Evolutionary conservation across 1,140 invertebrate genomes (phyloP), one percentile per base, ranked within the genome.

Genomic region (Cyclina sinensis): DNA sequence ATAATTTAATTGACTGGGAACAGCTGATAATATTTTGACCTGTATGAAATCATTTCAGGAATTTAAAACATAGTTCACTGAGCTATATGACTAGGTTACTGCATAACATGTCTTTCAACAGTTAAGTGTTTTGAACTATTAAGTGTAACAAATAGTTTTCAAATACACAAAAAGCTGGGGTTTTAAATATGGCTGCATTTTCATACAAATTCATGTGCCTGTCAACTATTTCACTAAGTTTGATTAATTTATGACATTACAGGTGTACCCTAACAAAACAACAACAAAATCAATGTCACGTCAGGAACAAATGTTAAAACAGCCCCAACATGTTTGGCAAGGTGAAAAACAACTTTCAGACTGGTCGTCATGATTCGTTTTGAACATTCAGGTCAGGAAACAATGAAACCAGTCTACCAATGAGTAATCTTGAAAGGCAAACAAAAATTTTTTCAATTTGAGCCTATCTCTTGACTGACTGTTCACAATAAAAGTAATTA

Each of bases 401-500:
- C 27, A 70, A 84, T 21, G 65, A 32, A 73, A 68, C 46, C 27
- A 70, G 43, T 65, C 39, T 32, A 35, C n/a, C 18, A 46, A 59
- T 62, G 54, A 81, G 4, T 68, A 84, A 73, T 51, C 46, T 51
- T 51, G 59, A 84, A 84, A 70, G 39, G 62, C 48, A 84, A 73
- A 21, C 9, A 59, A 51, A 24, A 84, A 84, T 70, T 65, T 46
- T 51, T 3, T 1, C 27, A n/a, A 70, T 4, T 21, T 21, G 35
- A 5, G 54, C 27, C 43, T 2, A 27, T 81, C 39, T 37, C n/a
- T 70, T 51, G 48, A 78, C 65, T 62, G 11, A 65, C 12, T 81
- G 21, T 14, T 65, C 24, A 62, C 21, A 35, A 81, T 57, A 81
- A 65, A 84, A 32, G 62, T 73, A 84, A 84, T 84, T 84, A 81